Percentiles rank a stretch among this genome's conserved stretches.
phyloP scores from a whole-genome alignment of 1,140 invertebrate species.

The Papilio machaon region DNA sequence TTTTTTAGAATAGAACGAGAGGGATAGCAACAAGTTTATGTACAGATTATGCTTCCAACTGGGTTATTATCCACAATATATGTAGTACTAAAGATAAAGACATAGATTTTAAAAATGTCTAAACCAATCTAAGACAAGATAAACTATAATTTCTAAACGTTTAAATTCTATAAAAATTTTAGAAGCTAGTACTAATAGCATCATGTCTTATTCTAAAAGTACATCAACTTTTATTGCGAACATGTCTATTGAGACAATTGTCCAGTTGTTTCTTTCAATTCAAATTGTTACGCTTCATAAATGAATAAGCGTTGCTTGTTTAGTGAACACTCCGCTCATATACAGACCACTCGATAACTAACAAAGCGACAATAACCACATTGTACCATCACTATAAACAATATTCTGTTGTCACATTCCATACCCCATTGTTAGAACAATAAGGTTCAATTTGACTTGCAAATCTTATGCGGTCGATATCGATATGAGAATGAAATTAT shows the following conservation, averaged over 20 bases:
- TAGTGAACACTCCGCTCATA: constrained; percentile 3
- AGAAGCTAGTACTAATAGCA: not conserved
- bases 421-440: not conserved
- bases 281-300: constrained; percentile 21
- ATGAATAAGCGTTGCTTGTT: constrained; percentile 25
- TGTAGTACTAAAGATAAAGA: too few species aligned
- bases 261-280: constrained; percentile 3
- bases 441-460: not conserved
- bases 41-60: too few species aligned
- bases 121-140: too few species aligned
- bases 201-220: not conserved
- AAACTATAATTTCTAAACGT: too few species aligned
- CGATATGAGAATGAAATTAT: not conserved
- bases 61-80: too few species aligned
- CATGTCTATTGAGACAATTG: not conserved
- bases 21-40: too few species aligned
- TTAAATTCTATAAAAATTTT: not conserved
- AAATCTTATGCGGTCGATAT: not conserved
- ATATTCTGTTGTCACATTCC: not conserved
- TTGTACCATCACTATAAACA: not conserved
- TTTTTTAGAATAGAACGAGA: too few species aligned
- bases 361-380: not conserved
- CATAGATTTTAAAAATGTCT: too few species aligned
- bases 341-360: constrained; percentile 4
- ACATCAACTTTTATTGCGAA: not conserved